Conservation (phyloP, 1,140 invertebrate genomes). For the Drosophila baimaii region DNA sequence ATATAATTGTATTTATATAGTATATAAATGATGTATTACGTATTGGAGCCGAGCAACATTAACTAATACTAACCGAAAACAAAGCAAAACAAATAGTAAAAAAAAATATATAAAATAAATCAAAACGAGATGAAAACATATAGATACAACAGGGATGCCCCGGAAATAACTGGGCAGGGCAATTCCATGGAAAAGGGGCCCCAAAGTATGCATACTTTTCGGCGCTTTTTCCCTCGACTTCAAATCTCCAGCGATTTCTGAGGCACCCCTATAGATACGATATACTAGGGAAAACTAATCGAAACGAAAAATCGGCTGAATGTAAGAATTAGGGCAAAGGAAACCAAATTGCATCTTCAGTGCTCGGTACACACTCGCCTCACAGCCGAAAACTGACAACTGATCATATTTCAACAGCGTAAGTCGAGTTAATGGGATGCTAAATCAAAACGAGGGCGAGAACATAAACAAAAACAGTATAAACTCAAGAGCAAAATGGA, state of each 20-base stretch:
- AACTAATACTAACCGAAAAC: conserved; percentile 68
- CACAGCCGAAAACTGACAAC: conserved; percentile 2
- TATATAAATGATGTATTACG: conserved; percentile 78
- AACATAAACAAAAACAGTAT: conserved; percentile 41
- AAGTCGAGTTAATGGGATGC: conserved; percentile 59
- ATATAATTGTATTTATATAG: conserved; percentile 81
- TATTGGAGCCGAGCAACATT: conserved; percentile 76
- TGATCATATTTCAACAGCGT: conserved; percentile 37
- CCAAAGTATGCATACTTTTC: background rate
- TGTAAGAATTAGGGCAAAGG: conserved; percentile 60
- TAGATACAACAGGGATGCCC: conserved; percentile 18
- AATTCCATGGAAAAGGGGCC: background rate
- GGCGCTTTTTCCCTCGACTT: background rate
- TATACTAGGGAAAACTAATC: conserved; percentile 60
- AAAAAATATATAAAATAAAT: conserved; percentile 26
- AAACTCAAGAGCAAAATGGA: conserved; percentile 54
- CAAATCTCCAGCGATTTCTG: background rate
- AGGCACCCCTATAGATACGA: conserved; percentile 10
- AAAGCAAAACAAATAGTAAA: conserved; percentile 36
- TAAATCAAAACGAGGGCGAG: conserved; percentile 55
- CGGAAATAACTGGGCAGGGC: background rate
- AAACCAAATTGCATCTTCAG: conserved; percentile 76
- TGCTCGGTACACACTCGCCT: conserved; percentile 60
- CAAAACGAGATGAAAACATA: conserved; percentile 36
- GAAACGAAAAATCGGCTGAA: conserved; percentile 50